These are phyloP conservation scores for Cheilosia grossa DNA, from an alignment of 2,888 invertebrate genomes.

Conservation along the genomic window DNA sequence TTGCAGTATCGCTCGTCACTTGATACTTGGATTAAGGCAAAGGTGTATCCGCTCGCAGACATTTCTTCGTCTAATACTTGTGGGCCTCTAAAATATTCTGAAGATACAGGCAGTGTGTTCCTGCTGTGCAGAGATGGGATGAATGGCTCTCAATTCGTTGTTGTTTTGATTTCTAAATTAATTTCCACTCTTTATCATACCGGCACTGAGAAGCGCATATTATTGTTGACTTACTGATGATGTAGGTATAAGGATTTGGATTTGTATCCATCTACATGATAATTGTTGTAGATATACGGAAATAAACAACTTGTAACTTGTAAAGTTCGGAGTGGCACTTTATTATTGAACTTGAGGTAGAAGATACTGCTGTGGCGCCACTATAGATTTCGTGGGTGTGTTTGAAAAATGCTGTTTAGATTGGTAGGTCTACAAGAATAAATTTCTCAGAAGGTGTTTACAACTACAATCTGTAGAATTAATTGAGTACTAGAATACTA, in stretches of 20 bases:
- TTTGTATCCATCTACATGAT: conserved; percentile 13
- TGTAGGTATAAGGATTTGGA: not conserved
- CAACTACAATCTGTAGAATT: no score
- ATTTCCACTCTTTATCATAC: conserved; percentile 32
- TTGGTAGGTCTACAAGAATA: no score
- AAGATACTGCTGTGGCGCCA: no score
- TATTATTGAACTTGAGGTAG: conserved; percentile 1
- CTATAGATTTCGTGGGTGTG: no score
- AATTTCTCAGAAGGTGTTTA: no score
- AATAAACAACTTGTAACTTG: conserved; percentile 17
- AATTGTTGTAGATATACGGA: conserved; percentile 21
- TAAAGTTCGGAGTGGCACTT: conserved; percentile 16
- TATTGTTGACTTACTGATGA: conserved; percentile 12
- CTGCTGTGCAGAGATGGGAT: conserved; percentile 14
- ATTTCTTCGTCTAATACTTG: not conserved
- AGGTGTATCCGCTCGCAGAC: conserved; percentile 8
- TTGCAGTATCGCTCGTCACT: conserved; percentile 50
- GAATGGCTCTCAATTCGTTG: not conserved
- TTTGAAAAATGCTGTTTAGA: no score
- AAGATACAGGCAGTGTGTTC: not conserved
- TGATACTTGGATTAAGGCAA: conserved; percentile 38
- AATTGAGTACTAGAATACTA: no score
- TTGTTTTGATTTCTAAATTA: conserved; percentile 55
- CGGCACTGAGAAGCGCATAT: not conserved
- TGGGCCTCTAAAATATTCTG: conserved; percentile 9